phyloP scores from a whole-genome alignment of 1,140 invertebrate species.

The Leptinotarsa undecemlineata region DNA sequence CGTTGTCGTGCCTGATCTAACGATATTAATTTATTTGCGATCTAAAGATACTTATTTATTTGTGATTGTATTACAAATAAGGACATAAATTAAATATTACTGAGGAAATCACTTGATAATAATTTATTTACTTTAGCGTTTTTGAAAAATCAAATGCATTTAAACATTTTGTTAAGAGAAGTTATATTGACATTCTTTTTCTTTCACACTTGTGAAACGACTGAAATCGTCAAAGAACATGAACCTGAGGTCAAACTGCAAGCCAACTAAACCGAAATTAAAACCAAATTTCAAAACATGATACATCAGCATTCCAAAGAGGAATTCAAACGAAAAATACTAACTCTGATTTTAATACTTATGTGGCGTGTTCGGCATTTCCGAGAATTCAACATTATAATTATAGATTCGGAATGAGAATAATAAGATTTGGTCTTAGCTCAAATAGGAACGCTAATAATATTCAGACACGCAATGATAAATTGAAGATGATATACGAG shows the following conservation, averaged over 20 bases:
- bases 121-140: no score
- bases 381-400: constrained; percentile 28
- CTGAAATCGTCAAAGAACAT: background rate
- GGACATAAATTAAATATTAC: no score
- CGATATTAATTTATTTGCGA: no score
- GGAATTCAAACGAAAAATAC: constrained; percentile 19
- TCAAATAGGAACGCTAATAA: constrained; percentile 28
- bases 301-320: constrained; percentile 6
- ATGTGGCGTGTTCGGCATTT: constrained; percentile 25
- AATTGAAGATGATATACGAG: constrained; percentile 19
- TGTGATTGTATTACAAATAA: no score
- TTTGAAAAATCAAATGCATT: no score
- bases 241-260: background rate
- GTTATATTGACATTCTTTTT: no score
- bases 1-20: no score
- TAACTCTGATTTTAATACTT: constrained; percentile 25
- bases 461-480: constrained; percentile 30
- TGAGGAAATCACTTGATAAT: no score
- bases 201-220: no score
- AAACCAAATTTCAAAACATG: background rate
- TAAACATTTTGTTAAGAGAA: no score
- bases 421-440: constrained; percentile 29
- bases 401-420: constrained; percentile 31
- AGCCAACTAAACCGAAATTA: background rate
- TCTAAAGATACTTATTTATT: no score